Base-by-base conservation (phyloP, 2,113 vertebrate genomes). In the Ageneiosus marmoratus region DNA sequence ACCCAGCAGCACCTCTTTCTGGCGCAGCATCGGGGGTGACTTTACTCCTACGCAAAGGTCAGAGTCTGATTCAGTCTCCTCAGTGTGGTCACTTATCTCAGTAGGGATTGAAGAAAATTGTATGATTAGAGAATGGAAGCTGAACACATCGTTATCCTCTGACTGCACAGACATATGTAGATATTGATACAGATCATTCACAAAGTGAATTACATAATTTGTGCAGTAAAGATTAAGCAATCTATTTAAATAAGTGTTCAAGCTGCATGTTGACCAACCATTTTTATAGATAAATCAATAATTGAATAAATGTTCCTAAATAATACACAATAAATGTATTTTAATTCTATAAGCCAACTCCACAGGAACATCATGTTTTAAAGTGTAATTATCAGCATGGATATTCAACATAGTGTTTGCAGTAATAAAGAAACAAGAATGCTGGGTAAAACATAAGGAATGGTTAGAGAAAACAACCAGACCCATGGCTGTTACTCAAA, bases 21-120 rank as follows among this genome's bases (percentile, higher is more conserved):
- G 82, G 84, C 86, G 76, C 62, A 62, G 77, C 69, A 27, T 44
- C 37, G 70, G 73, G 77, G 63, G 65, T 86, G 85, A 83, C 86
- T 78, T 87, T 85, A 83, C 81, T 72, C 85, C 75, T 76, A 84
- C 79, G 65, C 75, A 85, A 84, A 88, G 86, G 89, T 87, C 81
- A 88, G 46, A 82, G 81, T 76, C 87, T 81, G 81, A 85, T 87
- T 86, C 80, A 63, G 74, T 88, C 84, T 84, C 76, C 86, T 82
- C 82, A 67, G 81, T 83, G 73, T 73, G 74, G 56, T 80, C 70
- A 56, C 81, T 86, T 88, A 83, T 86, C 80, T 69, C 87, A 74
- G 85, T 74, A 60, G 83, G 87, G 44, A 85, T 78, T 80, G 72
- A 81, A 77, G 84, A 72, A 85, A 85, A 87, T 44, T 77, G 77